Evolutionary conservation across 2,797 vertebrate genomes (phyloP), one percentile per base, ranked within the genome.

Genomic region (Anas georgica): DNA sequence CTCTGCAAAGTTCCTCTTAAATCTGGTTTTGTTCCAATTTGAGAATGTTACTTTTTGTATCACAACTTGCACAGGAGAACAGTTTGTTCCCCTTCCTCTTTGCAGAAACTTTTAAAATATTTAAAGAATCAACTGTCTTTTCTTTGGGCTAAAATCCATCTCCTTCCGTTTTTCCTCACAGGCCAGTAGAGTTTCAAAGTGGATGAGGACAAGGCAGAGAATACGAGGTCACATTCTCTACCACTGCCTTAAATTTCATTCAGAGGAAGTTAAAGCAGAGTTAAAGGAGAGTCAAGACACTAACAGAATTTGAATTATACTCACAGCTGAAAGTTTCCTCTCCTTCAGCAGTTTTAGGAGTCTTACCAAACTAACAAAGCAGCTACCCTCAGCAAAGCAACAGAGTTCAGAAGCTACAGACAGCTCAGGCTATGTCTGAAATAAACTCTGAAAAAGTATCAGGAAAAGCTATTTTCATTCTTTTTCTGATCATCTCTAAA

Each of bases 21-120:
- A 86, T 73, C 67, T 83, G 43, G 70, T 86, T 90, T 93, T 76
- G 28, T 86, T 96, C 37, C 43, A 70, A 26, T 80, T 87, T 29
- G 67, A 80, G 46, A 4, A 1, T 60, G 63, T 33, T 68, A 63
- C 45, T 78, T 88, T 82, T 90, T 86, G 11, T 62, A 66, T 94
- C 78, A 72, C 35, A 74, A 28, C 55, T 83, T 59, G 21, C 87
- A 68, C 29, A 85, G 67, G n/a, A 55, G 10, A 84, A 82, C 41
- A 78, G 6, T 74, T 92, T 83, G 39, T 56, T 95, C 21, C 17
- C 29, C 29, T 76, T 88, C 23, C 52, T 87, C n/a, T 39, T 63
- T 64, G 60, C n/a, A 93, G 37, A 70, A 91, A 56, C 17, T 39
- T 67, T 67, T 6, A 15, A 64, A 94, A 85, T 72, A 91, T 74